Evolutionary conservation across 1,140 invertebrate genomes (phyloP), one percentile per base, ranked within the genome.

Genomic region (Trichomalopsis sarcophagae): DNA sequence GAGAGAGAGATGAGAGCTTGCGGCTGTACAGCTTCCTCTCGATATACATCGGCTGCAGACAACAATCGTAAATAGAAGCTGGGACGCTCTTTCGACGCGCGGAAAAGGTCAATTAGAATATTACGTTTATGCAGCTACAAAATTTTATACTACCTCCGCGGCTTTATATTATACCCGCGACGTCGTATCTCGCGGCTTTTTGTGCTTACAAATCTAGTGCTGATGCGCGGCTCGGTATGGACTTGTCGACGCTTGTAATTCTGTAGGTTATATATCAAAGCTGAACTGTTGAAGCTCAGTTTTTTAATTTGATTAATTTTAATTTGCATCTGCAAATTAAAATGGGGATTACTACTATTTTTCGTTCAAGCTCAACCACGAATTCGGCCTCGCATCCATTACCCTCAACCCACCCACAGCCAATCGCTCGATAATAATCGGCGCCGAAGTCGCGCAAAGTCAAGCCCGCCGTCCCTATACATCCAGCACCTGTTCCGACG

Each of bases 11-110:
- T 0, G 33, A 36, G 33, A 36, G 33, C 33, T 36, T 36, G 33
- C 33, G 5, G 33, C 27, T 27, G 33, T 36, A 36, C 5, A 14
- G 5, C 47, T 14, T 23, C 66, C 50, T 75, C 77, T 81, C 87
- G 89, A 88, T 90, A 87, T 79, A 88, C 89, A 87, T 79, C 88
- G 86, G 87, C 86, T 27, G 27, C 89, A 87, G 88, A 90, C 89
- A 88, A 84, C 89, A 88, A 88, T 86, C 87, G 87, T 90, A 91
- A 90, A 90, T 89, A 90, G 87, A 86, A 89, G 87, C 33, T 36
- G 4, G 27, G 27, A 36, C 5, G 33, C 87, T 73, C 87, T 73
- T 82, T 81, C 83, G 33, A 75, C 78, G 75, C 78, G 75, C 47
- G 69, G 47, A n/a, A 82, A 84, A 87, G 30, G 68, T 84, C 83